A percentile compares a stretch with the other conserved stretches of the same genome.
phyloP scores from a whole-genome alignment of 2,888 invertebrate genomes.

The Caenorhabditis panamensis region DNA sequence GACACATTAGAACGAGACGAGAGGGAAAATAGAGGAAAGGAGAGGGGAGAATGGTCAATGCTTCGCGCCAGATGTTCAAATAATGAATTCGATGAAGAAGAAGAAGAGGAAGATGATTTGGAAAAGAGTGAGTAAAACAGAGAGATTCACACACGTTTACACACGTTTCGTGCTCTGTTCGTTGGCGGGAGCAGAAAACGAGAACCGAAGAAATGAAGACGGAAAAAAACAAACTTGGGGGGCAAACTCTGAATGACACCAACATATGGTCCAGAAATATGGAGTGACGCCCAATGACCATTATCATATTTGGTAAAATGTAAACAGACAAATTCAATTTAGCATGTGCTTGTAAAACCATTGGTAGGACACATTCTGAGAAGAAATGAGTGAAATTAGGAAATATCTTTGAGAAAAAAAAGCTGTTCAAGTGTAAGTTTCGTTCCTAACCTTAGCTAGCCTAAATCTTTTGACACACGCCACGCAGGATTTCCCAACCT shows the following conservation, averaged over 20 bases:
- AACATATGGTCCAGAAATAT: no score
- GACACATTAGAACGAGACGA: constrained; percentile 41
- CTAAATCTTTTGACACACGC: background rate
- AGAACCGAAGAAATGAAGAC: background rate
- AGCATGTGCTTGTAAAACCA: no score
- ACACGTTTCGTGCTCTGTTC: background rate
- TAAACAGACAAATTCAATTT: no score
- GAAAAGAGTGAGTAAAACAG: constrained; percentile 1
- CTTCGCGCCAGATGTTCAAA: constrained; percentile 62
- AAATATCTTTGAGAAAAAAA: no score
- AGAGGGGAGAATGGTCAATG: constrained; percentile 27
- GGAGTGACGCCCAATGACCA: no score
- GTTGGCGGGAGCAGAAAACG: background rate
- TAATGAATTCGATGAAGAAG: constrained; percentile 54
- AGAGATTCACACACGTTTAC: constrained; percentile 8
- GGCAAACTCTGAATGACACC: no score
- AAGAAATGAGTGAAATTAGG: no score
- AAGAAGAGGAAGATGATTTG: constrained; percentile 3
- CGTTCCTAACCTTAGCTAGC: background rate
- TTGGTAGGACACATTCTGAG: no score
- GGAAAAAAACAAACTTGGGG: background rate
- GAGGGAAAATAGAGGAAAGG: background rate
- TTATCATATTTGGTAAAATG: no score
- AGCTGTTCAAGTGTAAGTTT: background rate
- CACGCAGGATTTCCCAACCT: background rate